Conservation (phyloP, 1,140 invertebrate species). For the Nephila pilipes region DNA sequence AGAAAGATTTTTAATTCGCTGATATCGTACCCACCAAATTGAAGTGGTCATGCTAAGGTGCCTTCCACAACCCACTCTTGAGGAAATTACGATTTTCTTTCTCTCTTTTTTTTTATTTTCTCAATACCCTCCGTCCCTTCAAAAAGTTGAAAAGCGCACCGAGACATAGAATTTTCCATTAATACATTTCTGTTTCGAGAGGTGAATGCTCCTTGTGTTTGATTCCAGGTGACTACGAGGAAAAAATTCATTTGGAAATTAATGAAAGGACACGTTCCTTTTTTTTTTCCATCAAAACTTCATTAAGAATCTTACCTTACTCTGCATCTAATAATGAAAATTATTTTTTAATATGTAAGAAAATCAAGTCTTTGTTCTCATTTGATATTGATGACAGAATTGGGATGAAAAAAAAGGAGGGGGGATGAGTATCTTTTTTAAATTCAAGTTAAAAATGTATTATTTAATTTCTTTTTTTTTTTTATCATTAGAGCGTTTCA, state of each 20-base stretch:
- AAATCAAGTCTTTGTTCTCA: not conserved
- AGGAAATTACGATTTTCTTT: constrained; percentile 6
- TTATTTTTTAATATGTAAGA: not conserved
- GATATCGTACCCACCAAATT: constrained; percentile 8
- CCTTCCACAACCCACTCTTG: not conserved
- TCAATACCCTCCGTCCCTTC: not conserved
- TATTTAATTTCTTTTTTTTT: too few relatives aligned
- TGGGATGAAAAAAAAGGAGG: not conserved
- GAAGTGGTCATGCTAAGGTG: constrained; percentile 8
- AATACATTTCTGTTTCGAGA: not conserved
- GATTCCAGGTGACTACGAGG: not conserved
- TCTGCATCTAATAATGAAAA: not conserved
- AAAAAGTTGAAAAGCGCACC: not conserved
- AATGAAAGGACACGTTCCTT: not conserved
- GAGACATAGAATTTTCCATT: constrained; percentile 13
- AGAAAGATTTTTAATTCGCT: constrained; percentile 17
- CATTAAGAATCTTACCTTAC: not conserved
- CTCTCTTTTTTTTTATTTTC: not conserved
- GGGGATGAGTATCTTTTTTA: not conserved
- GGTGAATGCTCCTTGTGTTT: not conserved
- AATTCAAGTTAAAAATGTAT: not conserved
- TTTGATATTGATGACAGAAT: not conserved
- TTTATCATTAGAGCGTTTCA: too few relatives aligned
- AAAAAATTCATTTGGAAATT: not conserved
- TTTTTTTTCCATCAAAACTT: not conserved